These are phyloP conservation scores for Lepilemur septentrionalis DNA, from an alignment of 2,797 vertebrate genomes.

Conservation along the genomic window DNA sequence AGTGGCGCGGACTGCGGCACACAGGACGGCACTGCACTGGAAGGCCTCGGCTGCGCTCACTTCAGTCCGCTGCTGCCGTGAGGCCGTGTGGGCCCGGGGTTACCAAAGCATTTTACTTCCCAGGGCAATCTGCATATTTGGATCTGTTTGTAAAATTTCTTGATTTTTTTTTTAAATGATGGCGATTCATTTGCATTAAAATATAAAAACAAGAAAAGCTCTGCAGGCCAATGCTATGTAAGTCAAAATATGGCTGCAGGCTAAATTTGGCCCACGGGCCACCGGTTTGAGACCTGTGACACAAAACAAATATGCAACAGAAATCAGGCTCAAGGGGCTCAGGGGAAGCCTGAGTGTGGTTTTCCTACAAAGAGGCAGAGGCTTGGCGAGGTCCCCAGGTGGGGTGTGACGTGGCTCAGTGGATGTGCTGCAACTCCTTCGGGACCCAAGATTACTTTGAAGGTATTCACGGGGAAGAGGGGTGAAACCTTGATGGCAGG, in stretches of 20 bases:
- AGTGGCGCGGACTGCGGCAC: not conserved
- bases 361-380: not conserved
- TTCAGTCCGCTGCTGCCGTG: not conserved
- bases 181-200: not conserved
- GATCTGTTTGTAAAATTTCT: not conserved
- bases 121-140: not conserved
- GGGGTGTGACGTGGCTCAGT: accelerated
- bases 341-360: not conserved
- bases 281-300: not conserved
- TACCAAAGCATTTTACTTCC: not conserved
- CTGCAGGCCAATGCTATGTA: not conserved
- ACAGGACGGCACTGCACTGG: no score
- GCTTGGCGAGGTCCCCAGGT: not conserved
- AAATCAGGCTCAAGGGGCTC: not conserved
- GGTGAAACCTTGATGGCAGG: not conserved
- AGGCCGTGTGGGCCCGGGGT: not conserved
- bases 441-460: not conserved
- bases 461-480: not conserved
- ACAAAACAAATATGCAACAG: not conserved
- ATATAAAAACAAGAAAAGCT: not conserved
- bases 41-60: not conserved
- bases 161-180: not conserved
- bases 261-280: not conserved
- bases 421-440: not conserved
- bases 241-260: not conserved